Conservation (phyloP, 2,888 invertebrate species). For the Aporophyla lueneburgensis region DNA sequence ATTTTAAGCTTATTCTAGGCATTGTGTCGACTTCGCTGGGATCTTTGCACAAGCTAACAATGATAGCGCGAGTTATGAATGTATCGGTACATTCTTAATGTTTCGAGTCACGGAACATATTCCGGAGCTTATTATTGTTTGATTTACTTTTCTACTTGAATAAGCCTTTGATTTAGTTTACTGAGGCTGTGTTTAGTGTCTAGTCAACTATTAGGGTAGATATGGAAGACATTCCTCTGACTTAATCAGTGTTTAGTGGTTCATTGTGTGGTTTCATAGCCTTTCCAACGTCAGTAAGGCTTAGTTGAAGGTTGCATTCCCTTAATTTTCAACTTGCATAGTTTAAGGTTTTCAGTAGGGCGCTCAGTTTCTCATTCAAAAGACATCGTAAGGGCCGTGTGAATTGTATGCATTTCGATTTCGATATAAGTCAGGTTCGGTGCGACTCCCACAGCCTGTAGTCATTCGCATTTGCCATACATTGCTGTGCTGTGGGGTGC, state of each 20-base stretch:
- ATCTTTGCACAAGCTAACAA: not conserved
- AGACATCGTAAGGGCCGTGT: constrained; percentile 13
- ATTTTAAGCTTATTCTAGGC: not conserved
- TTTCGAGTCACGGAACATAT: constrained; percentile 18
- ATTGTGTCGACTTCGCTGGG: not conserved
- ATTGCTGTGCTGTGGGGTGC: constrained; percentile 11
- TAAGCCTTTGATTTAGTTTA: not conserved
- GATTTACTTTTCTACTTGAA: not conserved
- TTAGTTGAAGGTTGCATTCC: not conserved
- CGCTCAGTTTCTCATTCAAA: not conserved
- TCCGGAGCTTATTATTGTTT: not conserved
- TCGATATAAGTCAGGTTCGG: not conserved
- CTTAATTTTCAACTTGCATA: not conserved
- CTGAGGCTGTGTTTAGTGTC: not conserved
- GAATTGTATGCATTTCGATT: not conserved
- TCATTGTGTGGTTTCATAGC: not conserved
- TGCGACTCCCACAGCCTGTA: constrained; percentile 20
- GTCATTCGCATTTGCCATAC: constrained; percentile 48
- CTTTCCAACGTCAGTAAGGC: not conserved
- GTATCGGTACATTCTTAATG: constrained; percentile 22
- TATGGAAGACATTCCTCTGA: not conserved
- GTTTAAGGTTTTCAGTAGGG: not conserved
- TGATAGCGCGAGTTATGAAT: not conserved
- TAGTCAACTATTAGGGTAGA: not conserved
- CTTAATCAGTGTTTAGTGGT: not conserved